Base-by-base conservation (phyloP, 2,888 invertebrate species). In the Odontomyia ornata region DNA sequence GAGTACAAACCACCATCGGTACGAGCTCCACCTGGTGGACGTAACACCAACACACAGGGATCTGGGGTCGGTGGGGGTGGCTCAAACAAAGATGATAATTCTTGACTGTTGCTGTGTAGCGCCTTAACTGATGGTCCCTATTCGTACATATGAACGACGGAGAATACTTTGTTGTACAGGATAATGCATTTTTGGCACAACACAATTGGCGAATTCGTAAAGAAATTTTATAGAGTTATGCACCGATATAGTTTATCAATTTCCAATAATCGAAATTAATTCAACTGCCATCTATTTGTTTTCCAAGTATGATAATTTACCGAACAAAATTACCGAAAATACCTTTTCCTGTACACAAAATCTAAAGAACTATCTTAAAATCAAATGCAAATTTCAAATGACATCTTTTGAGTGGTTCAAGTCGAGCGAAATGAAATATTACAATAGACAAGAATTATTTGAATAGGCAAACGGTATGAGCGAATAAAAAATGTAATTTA, bases 21-120 rank as follows among this genome's bases (percentile, higher is more conserved):
- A 78, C 90, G 92, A 83, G 89, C 83, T 82, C 87, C 83, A 82
- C 82, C 85, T 78, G 87, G 86, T 78, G 88, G 88, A 80, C 85
- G 86, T 76, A 85, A 83, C 80, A 84, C 85, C 81, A 86, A 85
- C 81, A 86, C 86, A 82, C 89, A 89, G 84, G 90, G 91, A 77
- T 88, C 89, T 83, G 89, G 89, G 80, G 89, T 90, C 80, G 89
- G 90, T 80, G 89, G 89, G 79, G 91, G 91, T 82, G 91, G 91
- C 82, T 89, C 92, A 82, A 92, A 92, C 88, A 96, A 96, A 88
- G 96, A 96, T 88, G 96, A 96, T 89, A 95, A 95, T 89, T 96
- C 96, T 93, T 97, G 96, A 96, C 96, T 97, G 92, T 93, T 97
- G 93, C 93, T 96, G 91, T 97, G 97, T 95, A 97, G 97, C 95